Evolutionary conservation across 2,888 invertebrate species (phyloP), one percentile per base, ranked within the genome.

Genomic region (Thera obeliscata): DNA sequence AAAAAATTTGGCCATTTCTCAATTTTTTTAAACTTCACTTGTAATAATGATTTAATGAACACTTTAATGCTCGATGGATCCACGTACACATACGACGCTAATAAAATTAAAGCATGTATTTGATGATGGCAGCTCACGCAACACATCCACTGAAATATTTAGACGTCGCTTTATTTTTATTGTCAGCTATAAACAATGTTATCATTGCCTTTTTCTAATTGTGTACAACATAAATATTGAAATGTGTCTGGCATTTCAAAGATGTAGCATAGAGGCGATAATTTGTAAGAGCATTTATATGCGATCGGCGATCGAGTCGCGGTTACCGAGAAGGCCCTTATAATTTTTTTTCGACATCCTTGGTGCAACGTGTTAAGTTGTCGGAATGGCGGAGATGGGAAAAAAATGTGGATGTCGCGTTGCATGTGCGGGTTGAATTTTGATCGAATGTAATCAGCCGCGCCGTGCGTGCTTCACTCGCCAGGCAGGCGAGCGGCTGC

Each of bases 331-430:
- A 82, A 79, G 71, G 72, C 73, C 78, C 76, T 80, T 74, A 75
- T 77, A 74, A 73, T 85, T 86, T 86, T 85, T 46, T 85, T 84
- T 78, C 64, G 79, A 86, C 84, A 85, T 88, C 85, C 86, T 85
- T 82, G 74, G 78, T 79, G 78, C 78, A 76, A 84, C 83, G 87
- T 86, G 86, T 87, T 85, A 86, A 86, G 82, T 84, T 79, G 84
- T 81, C 83, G 78, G 69, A 82, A 81, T 81, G 77, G 76, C 72
- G 81, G 80, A 83, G 82, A 81, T 81, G 79, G 80, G 81, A 80
- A 84, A 86, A 84, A 87, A 85, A 81, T 78, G 75, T 77, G 75
- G 80, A 76, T 77, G 80, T 76, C 78, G 79, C 76, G 75, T 69
- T 78, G 78, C 74, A 76, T 77, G 80, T 80, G 87, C 80, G 81